Evolutionary conservation across 2,888 invertebrate genomes (phyloP), one percentile per base, ranked within the genome.

Genomic region (Psococerastis gibbosa): DNA sequence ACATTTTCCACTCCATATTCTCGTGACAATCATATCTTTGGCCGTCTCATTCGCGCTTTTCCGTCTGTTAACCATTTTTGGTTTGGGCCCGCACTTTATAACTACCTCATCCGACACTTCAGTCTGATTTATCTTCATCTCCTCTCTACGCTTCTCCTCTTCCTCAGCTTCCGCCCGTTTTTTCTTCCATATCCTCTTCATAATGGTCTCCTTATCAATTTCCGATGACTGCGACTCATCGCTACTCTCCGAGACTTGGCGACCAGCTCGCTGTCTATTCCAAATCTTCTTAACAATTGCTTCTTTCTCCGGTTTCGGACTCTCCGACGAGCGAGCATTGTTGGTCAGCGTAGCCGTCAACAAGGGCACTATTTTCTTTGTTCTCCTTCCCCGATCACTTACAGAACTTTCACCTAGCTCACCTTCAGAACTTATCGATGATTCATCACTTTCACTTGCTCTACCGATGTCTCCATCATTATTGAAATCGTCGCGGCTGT

Each of bases 1-100:
- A 20, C 38, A 38, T 11, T 38, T 38, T 13, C 38, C 38, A 20
- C 38, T 38, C 38, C 38, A 38, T n/a, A 38, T 38, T 5, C 38
- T 3, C n/a, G 17, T 15, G 17, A 38, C 22, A 4, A 38, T 38
- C 4, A 20, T 20, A 13, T 38, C 38, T 11, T 38, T 38, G 3
- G 38, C 17, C 3, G 38, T n/a, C 11, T 38, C 38, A 18, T 38
- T 38, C 4, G 20, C n/a, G 20, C 20, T 22, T 22, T 20, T 3
- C 11, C 38, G 17, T 18, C 18, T 8, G 18, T 8, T 13, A 9
- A 15, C 6, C 6, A 20, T 15, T 20, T 38, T 38, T 18, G 38
- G 8, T 20, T 38, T 38, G 17, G 38, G 38, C 20, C 38, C 38
- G 11, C 38, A 38, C 22, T 38, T 38, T n/a, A 38, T 38, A 20